phyloP scores from a whole-genome alignment of 2,888 invertebrate species.

The Conus canariensis region DNA sequence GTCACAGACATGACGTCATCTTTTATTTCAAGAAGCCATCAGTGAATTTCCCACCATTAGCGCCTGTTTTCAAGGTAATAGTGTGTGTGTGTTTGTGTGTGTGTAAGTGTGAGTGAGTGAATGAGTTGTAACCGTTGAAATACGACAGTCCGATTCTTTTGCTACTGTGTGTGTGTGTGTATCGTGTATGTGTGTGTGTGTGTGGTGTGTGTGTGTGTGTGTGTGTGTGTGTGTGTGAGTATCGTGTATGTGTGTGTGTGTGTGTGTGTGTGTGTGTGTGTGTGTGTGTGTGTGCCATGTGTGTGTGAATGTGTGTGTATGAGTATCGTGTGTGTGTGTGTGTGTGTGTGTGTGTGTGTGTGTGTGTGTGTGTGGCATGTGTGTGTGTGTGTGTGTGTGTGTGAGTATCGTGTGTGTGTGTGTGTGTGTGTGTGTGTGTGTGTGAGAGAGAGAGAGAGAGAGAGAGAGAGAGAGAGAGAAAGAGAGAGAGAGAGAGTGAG shows the following conservation, averaged over 20 bases:
- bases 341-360: neutral
- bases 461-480: too few species aligned
- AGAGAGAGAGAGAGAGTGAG: too few species aligned
- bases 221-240: neutral
- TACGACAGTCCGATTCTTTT: too few species aligned
- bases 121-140: too few species aligned
- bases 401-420: neutral
- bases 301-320: neutral
- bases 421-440: conserved; percentile 10
- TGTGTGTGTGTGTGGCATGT: neutral
- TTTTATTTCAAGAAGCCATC: too few species aligned
- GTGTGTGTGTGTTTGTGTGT: too few species aligned
- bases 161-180: neutral
- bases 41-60: too few species aligned
- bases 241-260: neutral
- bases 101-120: too few species aligned
- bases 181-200: neutral
- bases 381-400: neutral
- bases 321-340: neutral
- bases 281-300: conserved; percentile 9
- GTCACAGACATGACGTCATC: too few species aligned
- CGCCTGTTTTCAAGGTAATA: too few species aligned
- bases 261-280: neutral
- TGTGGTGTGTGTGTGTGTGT: neutral
- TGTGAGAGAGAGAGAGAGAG: neutral